Evolutionary conservation across 2,797 vertebrate genomes (phyloP), one percentile per base, ranked within the genome.

Genomic region (Rallus crepitans): DNA sequence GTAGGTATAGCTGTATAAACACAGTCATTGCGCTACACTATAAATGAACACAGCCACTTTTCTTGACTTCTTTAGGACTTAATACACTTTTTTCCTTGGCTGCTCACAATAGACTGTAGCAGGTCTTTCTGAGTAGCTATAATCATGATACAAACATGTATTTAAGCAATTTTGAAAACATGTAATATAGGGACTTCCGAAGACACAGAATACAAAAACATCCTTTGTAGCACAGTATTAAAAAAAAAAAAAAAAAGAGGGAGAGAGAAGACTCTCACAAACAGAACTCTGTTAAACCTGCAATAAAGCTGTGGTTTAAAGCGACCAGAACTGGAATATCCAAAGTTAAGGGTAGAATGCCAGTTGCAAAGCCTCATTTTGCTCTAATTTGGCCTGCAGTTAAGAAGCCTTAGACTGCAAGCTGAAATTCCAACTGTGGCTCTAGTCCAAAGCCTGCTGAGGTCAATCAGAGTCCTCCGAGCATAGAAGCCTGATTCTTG

Each of bases 1-100:
- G 85, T 94, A 97, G 73, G 45, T 96, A 93, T 97, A 97, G 87
- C 89, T 97, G 77, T 97, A 89, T 96, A 96, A 96, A 96, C 96
- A 91, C 95, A 95, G 91, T 95, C 90, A 95, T 94, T 96, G 95
- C 2, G 91, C 93, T 89, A 93, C 96, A 94, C 96, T 97, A 76
- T 94, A 96, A 97, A 94, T 93, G 95, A 96, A 93, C 96, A 96
- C 96, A 82, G 86, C 92, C 93, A 96, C 93, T 93, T 90, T 95
- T 92, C 95, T 93, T 91, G 94, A 91, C 87, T 92, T 94, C 73
- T 95, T 93, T 96, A 97, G 94, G 81, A 94, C 69, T 94, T 88
- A 95, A 77, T 77, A 93, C 81, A 79, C 94, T 92, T 72, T 90
- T 95, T 95, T 95, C 94, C 82, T 96, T 96, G 96, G 92, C 96